These are phyloP conservation scores for Apotomis betuletana DNA, from an alignment of 2,888 invertebrate species.

Conservation along the genomic window DNA sequence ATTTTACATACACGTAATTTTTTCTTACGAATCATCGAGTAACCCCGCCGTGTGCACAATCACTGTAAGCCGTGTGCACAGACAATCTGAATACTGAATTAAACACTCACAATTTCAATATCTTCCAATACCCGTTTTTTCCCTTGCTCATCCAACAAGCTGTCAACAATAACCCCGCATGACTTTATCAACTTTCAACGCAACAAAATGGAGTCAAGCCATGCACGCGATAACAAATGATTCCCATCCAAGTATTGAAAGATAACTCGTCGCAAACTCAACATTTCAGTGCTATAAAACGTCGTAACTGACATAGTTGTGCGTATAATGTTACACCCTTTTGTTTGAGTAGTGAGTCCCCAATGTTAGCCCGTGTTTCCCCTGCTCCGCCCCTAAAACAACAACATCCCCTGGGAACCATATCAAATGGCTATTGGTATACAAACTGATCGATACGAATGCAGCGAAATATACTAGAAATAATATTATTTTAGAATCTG, in stretches of 20 bases:
- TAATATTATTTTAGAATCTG: slow-evolving; percentile 9
- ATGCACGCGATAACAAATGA: slow-evolving; percentile 11
- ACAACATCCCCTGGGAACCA: slow-evolving; percentile 25
- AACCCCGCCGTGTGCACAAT: too few species aligned
- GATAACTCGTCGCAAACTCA: slow-evolving; percentile 10
- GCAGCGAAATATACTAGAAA: slow-evolving; percentile 11
- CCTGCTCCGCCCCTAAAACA: slow-evolving; percentile 4
- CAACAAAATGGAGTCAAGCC: not conserved
- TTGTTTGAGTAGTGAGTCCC: not conserved
- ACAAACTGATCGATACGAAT: slow-evolving; percentile 15
- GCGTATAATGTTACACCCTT: not conserved
- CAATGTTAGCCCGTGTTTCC: not conserved
- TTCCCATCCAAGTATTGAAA: slow-evolving; percentile 13
- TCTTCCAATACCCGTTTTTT: not conserved
- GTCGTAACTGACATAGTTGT: too few species aligned
- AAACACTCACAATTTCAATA: too few species aligned
- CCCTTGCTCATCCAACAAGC: not conserved
- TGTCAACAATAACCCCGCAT: not conserved
- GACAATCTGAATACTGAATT: too few species aligned
- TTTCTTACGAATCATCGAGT: too few species aligned
- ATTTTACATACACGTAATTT: too few species aligned
- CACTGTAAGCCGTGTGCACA: too few species aligned
- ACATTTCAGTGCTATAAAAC: not conserved
- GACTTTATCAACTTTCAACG: not conserved
- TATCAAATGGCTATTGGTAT: slow-evolving; percentile 15